Percentiles rank a stretch among this genome's conserved stretches.
Conservation (phyloP, 1,140 invertebrate species). For the Philopotamus ludificatus region DNA sequence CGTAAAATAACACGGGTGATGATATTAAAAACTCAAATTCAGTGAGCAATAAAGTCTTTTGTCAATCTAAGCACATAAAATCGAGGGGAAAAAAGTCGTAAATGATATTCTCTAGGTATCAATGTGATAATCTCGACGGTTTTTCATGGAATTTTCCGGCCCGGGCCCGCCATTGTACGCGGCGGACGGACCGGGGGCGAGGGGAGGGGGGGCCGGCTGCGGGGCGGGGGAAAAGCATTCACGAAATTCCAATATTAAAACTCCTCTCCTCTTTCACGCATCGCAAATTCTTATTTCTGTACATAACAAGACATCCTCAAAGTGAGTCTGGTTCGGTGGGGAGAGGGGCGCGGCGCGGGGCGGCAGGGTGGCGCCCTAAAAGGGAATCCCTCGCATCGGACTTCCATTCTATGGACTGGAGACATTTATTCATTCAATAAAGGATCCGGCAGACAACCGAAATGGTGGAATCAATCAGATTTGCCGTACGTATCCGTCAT, state of each 20-base stretch:
- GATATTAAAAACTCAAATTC: too few relatives aligned
- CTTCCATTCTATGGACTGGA: not conserved
- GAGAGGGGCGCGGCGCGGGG: not conserved
- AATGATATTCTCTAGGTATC: conserved; percentile 4
- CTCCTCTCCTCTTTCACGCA: conserved; percentile 33
- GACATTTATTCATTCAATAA: conserved; percentile 9
- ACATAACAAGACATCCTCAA: conserved; percentile 26
- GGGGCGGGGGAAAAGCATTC: conserved; percentile 37
- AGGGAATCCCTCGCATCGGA: conserved; percentile 5
- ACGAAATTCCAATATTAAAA: conserved; percentile 42
- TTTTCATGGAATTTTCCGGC: conserved; percentile 12
- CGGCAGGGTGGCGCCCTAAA: not conserved
- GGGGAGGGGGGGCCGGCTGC: too few relatives aligned
- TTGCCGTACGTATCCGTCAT: too few relatives aligned
- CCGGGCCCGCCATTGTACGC: conserved; percentile 19
- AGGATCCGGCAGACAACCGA: not conserved
- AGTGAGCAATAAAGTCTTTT: not conserved
- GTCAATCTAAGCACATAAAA: not conserved
- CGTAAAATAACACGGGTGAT: too few relatives aligned
- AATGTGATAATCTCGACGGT: conserved; percentile 18
- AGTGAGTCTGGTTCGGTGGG: conserved; percentile 15
- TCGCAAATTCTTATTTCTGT: conserved; percentile 39
- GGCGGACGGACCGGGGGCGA: conserved; percentile 15
- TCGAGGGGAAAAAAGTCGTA: not conserved
- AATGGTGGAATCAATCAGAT: not conserved